These are phyloP conservation scores for Paramuricea clavata DNA, from an alignment of 92 coral and sea anemone genomes.

Conservation along the genomic window DNA sequence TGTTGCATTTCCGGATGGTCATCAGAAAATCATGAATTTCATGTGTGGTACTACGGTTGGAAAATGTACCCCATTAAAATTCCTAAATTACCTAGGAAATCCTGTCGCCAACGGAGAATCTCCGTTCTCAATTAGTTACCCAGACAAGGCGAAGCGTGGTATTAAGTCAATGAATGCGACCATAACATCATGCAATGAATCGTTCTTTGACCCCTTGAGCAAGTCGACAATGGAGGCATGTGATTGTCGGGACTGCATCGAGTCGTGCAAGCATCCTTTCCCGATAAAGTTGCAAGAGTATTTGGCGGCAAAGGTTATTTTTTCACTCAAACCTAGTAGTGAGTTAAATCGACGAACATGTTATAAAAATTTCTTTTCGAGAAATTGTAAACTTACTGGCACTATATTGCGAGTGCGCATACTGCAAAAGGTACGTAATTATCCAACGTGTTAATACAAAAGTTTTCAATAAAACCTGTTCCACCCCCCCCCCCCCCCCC, in stretches of 20 bases:
- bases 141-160: slow-evolving; percentile 26
- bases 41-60: slow-evolving; percentile 85
- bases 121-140: slow-evolving; percentile 73
- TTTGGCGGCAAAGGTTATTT: slow-evolving; percentile 83
- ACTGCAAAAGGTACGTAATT: slow-evolving; percentile 31
- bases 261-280: slow-evolving; percentile 68
- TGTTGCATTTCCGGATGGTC: slow-evolving; percentile 79
- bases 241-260: slow-evolving; percentile 79
- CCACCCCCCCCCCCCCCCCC: no score
- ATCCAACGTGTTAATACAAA: no score
- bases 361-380: background rate
- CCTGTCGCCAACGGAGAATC: slow-evolving; percentile 64
- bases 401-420: background rate
- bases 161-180: slow-evolving; percentile 75
- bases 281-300: slow-evolving; percentile 72
- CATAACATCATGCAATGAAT: slow-evolving; percentile 70
- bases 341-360: slow-evolving; percentile 11
- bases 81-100: slow-evolving; percentile 80
- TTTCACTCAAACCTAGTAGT: slow-evolving; percentile 51
- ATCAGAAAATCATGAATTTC: slow-evolving; percentile 75
- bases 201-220: slow-evolving; percentile 75
- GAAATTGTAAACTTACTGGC: slow-evolving; percentile 7
- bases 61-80: slow-evolving; percentile 71
- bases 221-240: slow-evolving; percentile 67
- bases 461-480: no score